Evolutionary conservation across 1,140 invertebrate species (phyloP).

Genomic region (Halotydeus destructor): DNA sequence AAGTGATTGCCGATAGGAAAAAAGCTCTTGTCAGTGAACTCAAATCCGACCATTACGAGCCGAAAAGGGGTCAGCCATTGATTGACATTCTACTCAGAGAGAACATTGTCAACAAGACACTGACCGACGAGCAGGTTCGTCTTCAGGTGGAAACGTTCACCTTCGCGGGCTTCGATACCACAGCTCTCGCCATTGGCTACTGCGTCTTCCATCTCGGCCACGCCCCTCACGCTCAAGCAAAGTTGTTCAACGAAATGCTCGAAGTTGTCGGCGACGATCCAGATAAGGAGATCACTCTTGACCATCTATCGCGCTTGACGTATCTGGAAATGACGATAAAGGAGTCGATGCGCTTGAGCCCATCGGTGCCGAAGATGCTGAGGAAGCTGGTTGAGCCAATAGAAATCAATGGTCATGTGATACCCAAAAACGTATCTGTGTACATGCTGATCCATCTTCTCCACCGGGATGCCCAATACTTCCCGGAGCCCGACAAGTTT

Average conservation of each 20-base stretch:
- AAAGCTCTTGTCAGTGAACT: no score
- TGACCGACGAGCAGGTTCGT: conserved; percentile 44
- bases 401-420: conserved; percentile 19
- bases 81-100: no score
- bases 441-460: conserved; percentile 23
- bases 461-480: conserved; percentile 26
- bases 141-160: conserved; percentile 66
- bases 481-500: conserved; percentile 25
- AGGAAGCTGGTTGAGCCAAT: conserved; percentile 7
- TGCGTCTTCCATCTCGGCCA: conserved; percentile 22
- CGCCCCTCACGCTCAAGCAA: conserved; percentile 39
- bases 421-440: conserved; percentile 23
- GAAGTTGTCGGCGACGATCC: conserved; percentile 2
- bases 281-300: conserved; percentile 7
- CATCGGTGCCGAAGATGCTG: conserved; percentile 37
- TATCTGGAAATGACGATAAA: conserved; percentile 20
- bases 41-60: no score
- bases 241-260: conserved; percentile 25
- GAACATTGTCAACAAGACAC: no score
- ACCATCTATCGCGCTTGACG: conserved; percentile 28
- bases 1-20: conserved; percentile 8
- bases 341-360: conserved; percentile 30
- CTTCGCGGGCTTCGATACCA: conserved; percentile 27
- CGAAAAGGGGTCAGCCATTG: no score
- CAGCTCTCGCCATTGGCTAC: conserved; percentile 5